These are phyloP conservation scores for Drosophila obscura DNA, from an alignment of 1,140 invertebrate genomes.

Conservation along the genomic window DNA sequence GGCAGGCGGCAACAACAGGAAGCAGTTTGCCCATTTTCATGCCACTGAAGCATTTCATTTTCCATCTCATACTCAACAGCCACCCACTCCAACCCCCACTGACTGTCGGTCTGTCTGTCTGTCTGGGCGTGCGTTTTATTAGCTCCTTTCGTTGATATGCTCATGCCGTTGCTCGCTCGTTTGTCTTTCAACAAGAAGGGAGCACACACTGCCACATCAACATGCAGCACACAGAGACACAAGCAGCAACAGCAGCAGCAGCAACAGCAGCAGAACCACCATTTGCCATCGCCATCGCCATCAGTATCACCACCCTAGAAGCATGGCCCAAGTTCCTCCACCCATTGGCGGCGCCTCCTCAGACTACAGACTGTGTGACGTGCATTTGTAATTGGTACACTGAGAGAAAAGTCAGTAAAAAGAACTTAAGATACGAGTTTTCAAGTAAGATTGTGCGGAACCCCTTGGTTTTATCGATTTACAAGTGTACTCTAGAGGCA, in stretches of 20 bases:
- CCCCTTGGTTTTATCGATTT: too few relatives aligned
- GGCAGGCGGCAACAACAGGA: conserved; percentile 66
- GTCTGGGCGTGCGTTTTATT: conserved; percentile 74
- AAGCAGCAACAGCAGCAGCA: not conserved
- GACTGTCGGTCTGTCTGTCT: conserved; percentile 29
- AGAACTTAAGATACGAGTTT: too few relatives aligned
- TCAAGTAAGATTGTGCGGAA: too few relatives aligned
- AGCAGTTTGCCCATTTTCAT: conserved; percentile 81
- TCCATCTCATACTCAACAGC: conserved; percentile 38
- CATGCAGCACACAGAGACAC: conserved; percentile 25
- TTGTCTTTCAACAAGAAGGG: conserved; percentile 68
- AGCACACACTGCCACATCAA: conserved; percentile 33
- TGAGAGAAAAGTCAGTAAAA: conserved; percentile 23
- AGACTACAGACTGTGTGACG: conserved; percentile 63
- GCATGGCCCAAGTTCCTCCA: conserved; percentile 20
- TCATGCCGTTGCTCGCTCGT: conserved; percentile 75
- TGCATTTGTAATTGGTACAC: conserved; percentile 69
- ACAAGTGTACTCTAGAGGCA: too few relatives aligned
- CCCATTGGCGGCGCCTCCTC: conserved; percentile 57
- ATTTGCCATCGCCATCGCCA: conserved; percentile 16
- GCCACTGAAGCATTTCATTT: conserved; percentile 75
- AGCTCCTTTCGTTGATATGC: conserved; percentile 81
- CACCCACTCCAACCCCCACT: conserved; percentile 1
- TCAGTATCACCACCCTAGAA: conserved; percentile 40
- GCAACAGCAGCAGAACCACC: conserved; percentile 22